A percentile compares a stretch with the other conserved stretches of the same genome.
phyloP scores from a whole-genome alignment of 2,888 invertebrate genomes.

The Synanthedon myopaeformis region DNA sequence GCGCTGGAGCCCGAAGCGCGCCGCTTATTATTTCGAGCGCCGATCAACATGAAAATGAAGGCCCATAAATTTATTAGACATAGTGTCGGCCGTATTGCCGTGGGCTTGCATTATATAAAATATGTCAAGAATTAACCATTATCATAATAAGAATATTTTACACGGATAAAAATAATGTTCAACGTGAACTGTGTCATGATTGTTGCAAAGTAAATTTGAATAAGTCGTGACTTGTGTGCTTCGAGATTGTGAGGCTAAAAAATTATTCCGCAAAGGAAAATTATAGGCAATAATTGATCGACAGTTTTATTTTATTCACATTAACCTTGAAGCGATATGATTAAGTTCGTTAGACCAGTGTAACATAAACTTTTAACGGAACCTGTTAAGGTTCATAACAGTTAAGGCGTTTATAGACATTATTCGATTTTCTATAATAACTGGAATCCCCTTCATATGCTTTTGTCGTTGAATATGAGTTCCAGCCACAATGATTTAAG shows the following conservation, averaged over 20 bases:
- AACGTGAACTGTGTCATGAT: conserved; percentile 24
- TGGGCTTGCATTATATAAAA: conserved; percentile 64
- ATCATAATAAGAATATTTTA: conserved; percentile 55
- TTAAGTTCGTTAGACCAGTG: too few relatives aligned
- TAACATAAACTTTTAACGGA: too few relatives aligned
- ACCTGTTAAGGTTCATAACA: too few relatives aligned
- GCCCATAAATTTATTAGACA: conserved; percentile 70
- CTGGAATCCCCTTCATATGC: too few relatives aligned
- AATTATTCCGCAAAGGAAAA: neutral
- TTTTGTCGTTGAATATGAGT: too few relatives aligned
- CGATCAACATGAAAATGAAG: conserved; percentile 69
- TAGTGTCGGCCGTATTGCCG: conserved; percentile 61
- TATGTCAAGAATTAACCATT: conserved; percentile 69
- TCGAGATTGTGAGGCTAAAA: neutral
- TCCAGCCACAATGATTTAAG: too few relatives aligned
- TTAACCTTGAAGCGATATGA: too few relatives aligned
- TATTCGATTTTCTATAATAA: too few relatives aligned
- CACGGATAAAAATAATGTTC: conserved; percentile 38
- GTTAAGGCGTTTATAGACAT: too few relatives aligned
- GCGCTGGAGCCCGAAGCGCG: conserved; percentile 55
- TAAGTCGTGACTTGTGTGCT: conserved; percentile 20
- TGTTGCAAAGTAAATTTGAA: conserved; percentile 14
- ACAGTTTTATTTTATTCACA: neutral
- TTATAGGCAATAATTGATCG: neutral
- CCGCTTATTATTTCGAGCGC: conserved; percentile 66